Evolutionary conservation across 2,797 vertebrate genomes (phyloP), one percentile per base, ranked within the genome.

Genomic region (Periparus ater): DNA sequence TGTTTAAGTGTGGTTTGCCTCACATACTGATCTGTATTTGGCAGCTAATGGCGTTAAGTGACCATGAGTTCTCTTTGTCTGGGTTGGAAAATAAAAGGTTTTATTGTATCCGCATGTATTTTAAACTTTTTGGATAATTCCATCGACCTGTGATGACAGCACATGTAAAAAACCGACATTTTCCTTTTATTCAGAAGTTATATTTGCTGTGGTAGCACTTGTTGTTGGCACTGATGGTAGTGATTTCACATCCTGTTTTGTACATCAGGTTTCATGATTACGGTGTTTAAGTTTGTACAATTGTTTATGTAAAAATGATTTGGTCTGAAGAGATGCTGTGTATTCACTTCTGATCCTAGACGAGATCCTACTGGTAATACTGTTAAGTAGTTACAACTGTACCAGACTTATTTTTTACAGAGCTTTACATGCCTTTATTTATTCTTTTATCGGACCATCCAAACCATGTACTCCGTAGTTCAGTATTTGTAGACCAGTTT

Each of bases 401-500:
- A 61, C 78, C 60, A 32, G 93, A 79, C 71, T 89, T 94, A 36
- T 89, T 94, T 96, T 93, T 95, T 89, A 95, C 79, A 47, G 90
- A 95, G 88, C 60, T 83, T n/a, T 94, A 79, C 85, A 34, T 81
- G 93, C 85, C 91, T 96, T 96, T 94, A 95, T 97, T 96, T 97
- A 96, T 97, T 96, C 78, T 95, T 96, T 96, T 95, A 84, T 65
- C 45, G 29, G 92, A 55, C 91, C 92, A 91, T 88, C 91, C 29
- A 34, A 50, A 91, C 96, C 36, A 10, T 95, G 94, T 97, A 76
- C 80, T 55, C 45, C 3, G 61, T 95, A 94, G 97, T 71, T 88
- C 80, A 72, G 20, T 91, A 85, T 93, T 96, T 97, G 95, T 97
- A 97, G 96, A 95, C 63, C 30, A 17, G 57, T 93, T 94, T 95